Conservation (phyloP, 1,140 invertebrate species). For the Harpegnathos saltator region DNA sequence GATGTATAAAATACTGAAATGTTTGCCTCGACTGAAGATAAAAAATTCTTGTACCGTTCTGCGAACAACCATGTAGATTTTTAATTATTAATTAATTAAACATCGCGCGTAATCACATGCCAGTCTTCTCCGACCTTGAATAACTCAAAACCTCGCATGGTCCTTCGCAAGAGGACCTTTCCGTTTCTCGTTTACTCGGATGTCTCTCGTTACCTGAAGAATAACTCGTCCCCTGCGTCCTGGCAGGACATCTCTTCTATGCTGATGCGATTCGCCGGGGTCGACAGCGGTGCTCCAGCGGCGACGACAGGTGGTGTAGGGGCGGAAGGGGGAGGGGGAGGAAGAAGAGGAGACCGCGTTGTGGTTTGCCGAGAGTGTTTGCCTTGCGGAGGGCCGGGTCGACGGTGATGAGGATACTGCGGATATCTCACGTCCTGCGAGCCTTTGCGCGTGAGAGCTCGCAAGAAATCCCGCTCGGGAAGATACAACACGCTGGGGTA, state of each 20-base stretch:
- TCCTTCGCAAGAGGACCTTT: too few relatives aligned
- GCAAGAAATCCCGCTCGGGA: slow-evolving; percentile 41
- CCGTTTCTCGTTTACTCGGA: too few relatives aligned
- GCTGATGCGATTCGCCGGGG: slow-evolving; percentile 15
- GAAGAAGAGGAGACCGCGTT: not conserved
- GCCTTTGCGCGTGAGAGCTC: slow-evolving; percentile 26
- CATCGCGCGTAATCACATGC: too few relatives aligned
- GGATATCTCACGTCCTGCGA: slow-evolving; percentile 31
- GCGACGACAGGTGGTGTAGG: not conserved
- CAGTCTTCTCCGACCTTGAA: too few relatives aligned
- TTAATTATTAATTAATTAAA: too few relatives aligned
- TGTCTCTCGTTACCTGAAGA: slow-evolving; percentile 73
- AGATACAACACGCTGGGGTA: slow-evolving; percentile 8
- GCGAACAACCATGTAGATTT: too few relatives aligned
- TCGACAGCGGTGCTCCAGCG: not conserved
- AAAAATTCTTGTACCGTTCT: too few relatives aligned
- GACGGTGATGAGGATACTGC: slow-evolving; percentile 29
- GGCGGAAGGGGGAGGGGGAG: not conserved
- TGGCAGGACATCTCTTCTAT: slow-evolving; percentile 77
- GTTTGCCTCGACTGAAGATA: too few relatives aligned
- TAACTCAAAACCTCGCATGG: too few relatives aligned
- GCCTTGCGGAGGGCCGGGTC: slow-evolving; percentile 34
- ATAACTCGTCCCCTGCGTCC: slow-evolving; percentile 72
- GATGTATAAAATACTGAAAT: too few relatives aligned
- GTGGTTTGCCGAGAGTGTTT: slow-evolving; percentile 22